phyloP scores from a whole-genome alignment of 1,140 invertebrate genomes.

The Radopholus similis region DNA sequence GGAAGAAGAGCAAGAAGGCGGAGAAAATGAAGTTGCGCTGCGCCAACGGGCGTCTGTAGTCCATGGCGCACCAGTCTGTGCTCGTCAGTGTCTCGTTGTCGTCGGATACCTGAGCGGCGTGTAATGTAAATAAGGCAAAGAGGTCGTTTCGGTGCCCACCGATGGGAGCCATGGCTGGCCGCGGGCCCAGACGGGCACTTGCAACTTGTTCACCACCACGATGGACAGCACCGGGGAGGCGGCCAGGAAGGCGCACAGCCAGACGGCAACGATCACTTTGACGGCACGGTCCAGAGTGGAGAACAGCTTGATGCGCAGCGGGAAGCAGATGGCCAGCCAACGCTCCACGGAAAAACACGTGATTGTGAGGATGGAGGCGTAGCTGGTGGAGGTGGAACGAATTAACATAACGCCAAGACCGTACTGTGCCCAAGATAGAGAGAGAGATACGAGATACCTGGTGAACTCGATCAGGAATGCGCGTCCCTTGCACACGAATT shows the following conservation, averaged over 20 bases:
- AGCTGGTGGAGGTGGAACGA: conserved; percentile 17
- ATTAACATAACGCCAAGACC: neutral
- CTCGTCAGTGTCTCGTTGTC: conserved; percentile 32
- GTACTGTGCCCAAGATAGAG: neutral
- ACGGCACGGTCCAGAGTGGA: conserved; percentile 49
- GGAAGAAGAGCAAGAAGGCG: conserved; percentile 43
- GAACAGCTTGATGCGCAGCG: conserved; percentile 53
- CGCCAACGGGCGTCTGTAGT: conserved; percentile 31
- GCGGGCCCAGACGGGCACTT: conserved; percentile 40
- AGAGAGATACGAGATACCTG: conserved; percentile 73
- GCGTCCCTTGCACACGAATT: conserved; percentile 49
- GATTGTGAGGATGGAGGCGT: conserved; percentile 86
- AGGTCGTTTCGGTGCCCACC: neutral
- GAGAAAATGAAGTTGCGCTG: conserved; percentile 38
- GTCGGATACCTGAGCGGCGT: conserved; percentile 24
- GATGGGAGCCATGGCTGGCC: conserved; percentile 30
- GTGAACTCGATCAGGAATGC: conserved; percentile 59
- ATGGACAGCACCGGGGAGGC: conserved; percentile 51
- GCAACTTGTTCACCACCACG: conserved; percentile 51
- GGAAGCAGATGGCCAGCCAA: conserved; percentile 63
- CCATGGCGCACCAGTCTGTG: conserved; percentile 53
- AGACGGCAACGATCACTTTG: conserved; percentile 48
- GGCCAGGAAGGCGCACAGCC: conserved; percentile 49
- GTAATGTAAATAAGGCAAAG: neutral
- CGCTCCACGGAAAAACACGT: conserved; percentile 88